These are phyloP conservation scores for Chymomyza procnemis DNA, from an alignment of 2,888 invertebrate species.

Conservation along the genomic window DNA sequence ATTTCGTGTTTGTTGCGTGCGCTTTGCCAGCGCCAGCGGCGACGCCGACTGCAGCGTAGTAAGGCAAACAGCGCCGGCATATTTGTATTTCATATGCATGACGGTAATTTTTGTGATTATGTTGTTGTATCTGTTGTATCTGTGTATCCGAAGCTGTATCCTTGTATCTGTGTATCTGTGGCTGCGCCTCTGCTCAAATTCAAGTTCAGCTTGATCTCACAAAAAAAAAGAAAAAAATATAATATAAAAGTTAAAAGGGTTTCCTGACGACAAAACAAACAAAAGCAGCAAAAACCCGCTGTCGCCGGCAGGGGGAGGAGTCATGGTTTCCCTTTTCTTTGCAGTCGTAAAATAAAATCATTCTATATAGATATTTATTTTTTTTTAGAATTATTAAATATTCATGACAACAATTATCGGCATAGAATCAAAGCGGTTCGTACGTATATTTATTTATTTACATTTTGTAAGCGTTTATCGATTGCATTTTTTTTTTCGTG, in stretches of 20 bases:
- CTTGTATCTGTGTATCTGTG: too few relatives aligned
- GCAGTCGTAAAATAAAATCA: not conserved
- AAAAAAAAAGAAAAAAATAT: constrained; percentile 31
- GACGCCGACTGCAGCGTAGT: constrained; percentile 20
- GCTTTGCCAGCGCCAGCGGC: constrained; percentile 27
- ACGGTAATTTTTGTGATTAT: constrained; percentile 68
- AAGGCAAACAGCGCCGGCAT: constrained; percentile 34
- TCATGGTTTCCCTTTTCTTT: not conserved
- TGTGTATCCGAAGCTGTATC: constrained; percentile 1
- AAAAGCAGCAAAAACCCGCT: constrained; percentile 17
- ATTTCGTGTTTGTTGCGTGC: constrained; percentile 63
- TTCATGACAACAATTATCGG: constrained; percentile 71
- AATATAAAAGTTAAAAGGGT: constrained; percentile 54
- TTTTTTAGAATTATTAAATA: constrained; percentile 39
- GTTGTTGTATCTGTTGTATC: constrained; percentile 48
- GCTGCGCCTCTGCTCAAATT: constrained; percentile 42
- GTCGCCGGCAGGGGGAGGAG: not conserved
- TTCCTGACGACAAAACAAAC: constrained; percentile 47
- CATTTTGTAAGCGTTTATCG: not conserved
- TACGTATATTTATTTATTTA: not conserved
- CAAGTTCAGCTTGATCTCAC: constrained; percentile 68
- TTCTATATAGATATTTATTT: not conserved
- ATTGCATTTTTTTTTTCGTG: constrained; percentile 21
- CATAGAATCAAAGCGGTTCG: constrained; percentile 51
- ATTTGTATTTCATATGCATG: constrained; percentile 71